phyloP scores from a whole-genome alignment of 2,113 vertebrate species.

The Hippocampus comes region DNA sequence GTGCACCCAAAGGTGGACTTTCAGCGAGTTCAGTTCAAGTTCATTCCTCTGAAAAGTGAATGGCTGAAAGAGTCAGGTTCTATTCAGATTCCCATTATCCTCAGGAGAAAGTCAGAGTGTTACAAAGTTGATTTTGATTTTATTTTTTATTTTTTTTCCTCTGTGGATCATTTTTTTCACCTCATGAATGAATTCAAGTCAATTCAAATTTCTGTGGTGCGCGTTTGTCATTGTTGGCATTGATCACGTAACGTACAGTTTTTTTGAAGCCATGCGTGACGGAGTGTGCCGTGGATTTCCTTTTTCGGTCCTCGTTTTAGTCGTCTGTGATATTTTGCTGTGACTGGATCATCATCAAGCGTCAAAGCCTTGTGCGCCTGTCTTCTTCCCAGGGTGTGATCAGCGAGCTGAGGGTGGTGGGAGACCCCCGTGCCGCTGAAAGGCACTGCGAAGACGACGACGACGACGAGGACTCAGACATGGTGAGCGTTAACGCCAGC shows the following conservation, averaged over 20 bases:
- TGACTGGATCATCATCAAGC: conserved; percentile 3
- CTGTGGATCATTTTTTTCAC: not conserved
- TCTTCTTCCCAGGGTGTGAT: conserved; percentile 80
- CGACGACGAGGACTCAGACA: conserved; percentile 65
- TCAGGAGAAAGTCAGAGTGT: not conserved
- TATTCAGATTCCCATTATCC: not conserved
- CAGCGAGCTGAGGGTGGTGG: conserved; percentile 78
- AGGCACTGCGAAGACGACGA: conserved; percentile 84
- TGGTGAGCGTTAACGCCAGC: conserved; percentile 72
- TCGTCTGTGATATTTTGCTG: not conserved
- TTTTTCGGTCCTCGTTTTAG: not conserved
- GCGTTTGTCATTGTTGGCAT: no score
- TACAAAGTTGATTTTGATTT: no score
- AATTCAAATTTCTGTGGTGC: no score
- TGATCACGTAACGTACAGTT: not conserved
- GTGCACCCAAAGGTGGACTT: not conserved
- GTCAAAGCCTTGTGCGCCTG: conserved; percentile 12
- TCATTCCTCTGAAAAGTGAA: not conserved
- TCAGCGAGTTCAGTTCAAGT: not conserved
- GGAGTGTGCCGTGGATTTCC: not conserved
- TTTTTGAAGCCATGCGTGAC: not conserved
- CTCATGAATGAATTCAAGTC: no score
- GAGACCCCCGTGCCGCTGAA: conserved; percentile 77
- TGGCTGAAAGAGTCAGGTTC: not conserved
- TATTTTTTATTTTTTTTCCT: no score